Evolutionary conservation across 2,888 invertebrate genomes (phyloP).

Genomic region (Protula sp.): DNA sequence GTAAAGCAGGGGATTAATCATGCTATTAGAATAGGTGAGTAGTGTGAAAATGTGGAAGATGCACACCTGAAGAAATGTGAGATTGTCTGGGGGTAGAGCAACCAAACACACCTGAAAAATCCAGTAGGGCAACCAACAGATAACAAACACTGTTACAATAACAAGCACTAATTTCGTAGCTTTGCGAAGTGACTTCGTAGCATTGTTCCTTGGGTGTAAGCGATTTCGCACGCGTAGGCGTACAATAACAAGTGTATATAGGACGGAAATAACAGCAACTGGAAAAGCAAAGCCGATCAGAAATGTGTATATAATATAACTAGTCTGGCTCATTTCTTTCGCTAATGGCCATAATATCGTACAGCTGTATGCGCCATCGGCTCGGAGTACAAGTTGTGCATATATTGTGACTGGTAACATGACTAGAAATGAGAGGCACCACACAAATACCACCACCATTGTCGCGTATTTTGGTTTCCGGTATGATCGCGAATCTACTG

Average conservation of each 20-base stretch:
- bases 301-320: constrained; percentile 19
- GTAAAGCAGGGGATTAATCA: constrained; percentile 26
- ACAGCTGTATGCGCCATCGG: background rate
- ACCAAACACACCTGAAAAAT: constrained; percentile 6
- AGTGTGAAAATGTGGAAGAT: constrained; percentile 17
- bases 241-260: constrained; percentile 21
- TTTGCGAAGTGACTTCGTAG: background rate
- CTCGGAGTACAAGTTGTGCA: no score
- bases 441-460: constrained; percentile 15
- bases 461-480: constrained; percentile 20
- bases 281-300: constrained; percentile 22
- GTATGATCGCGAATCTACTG: constrained; percentile 18
- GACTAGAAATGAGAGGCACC: constrained; percentile 20
- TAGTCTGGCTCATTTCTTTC: constrained; percentile 13
- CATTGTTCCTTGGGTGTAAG: no score
- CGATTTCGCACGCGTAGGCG: no score
- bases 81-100: background rate
- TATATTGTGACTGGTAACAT: constrained; percentile 21
- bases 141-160: constrained; percentile 11
- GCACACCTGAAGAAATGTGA: background rate
- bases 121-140: constrained; percentile 19
- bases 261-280: constrained; percentile 16
- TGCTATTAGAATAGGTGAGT: constrained; percentile 25
- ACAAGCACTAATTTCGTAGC: constrained; percentile 13
- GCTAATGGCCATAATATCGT: constrained; percentile 13